Conservation (phyloP, 2,888 invertebrate genomes). For the Caenorhabditis drosophilae region DNA sequence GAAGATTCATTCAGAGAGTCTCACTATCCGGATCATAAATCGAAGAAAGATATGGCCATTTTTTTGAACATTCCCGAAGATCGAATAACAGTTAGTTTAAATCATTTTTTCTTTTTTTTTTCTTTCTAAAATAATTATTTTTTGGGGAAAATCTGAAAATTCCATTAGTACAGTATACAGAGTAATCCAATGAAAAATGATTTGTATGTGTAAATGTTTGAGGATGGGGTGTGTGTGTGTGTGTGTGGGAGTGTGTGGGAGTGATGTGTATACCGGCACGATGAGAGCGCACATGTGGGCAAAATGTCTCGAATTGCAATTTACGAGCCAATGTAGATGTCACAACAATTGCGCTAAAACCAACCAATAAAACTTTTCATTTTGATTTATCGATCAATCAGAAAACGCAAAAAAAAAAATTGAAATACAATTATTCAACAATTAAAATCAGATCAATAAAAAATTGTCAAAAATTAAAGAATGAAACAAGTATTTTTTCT, state of each 20-base stretch:
- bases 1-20: constrained; percentile 58
- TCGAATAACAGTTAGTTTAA: constrained; percentile 61
- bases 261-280: too few relatives aligned
- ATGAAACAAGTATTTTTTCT: constrained; percentile 2
- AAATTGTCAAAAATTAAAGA: not conserved
- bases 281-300: constrained; percentile 34
- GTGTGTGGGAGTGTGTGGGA: too few relatives aligned
- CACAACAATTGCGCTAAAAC: constrained; percentile 24
- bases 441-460: not conserved
- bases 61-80: constrained; percentile 56
- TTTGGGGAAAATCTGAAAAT: constrained; percentile 1
- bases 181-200: too few relatives aligned
- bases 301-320: constrained; percentile 37
- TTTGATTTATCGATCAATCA: not conserved
- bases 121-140: not conserved
- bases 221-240: too few relatives aligned
- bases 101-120: too few relatives aligned
- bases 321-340: constrained; percentile 37
- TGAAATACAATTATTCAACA: not conserved
- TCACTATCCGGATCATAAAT: constrained; percentile 62
- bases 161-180: too few relatives aligned
- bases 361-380: not conserved
- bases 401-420: not conserved
- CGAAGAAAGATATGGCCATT: constrained; percentile 54
- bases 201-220: too few relatives aligned